Base-by-base conservation (phyloP, 1,140 invertebrate species). In the Drosophila cardini region DNA sequence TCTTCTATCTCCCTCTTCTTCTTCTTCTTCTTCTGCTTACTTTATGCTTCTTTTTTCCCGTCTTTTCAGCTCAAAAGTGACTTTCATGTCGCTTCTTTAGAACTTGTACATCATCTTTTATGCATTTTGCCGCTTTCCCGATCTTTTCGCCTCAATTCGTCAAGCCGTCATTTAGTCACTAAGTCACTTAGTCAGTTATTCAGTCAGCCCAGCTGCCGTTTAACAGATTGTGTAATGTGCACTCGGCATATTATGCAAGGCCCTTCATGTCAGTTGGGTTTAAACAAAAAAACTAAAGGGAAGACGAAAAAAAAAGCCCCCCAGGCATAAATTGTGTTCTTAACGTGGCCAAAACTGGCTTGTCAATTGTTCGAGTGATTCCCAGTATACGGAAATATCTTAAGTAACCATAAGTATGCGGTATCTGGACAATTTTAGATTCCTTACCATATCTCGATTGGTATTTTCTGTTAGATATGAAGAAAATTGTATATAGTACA, bases 41-140 rank as follows among this genome's bases (percentile, higher is more conserved):
- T 38, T 26, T 5, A 26, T 26, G 16, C 5, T 26, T 62, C 45
- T 36, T 50, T 8, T 36, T 55, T 43, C 36, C 68, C 63, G 50
- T 62, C 46, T 70, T 72, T 36, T 30, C 62, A 45, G 62, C 55
- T 50, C n/a, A n/a, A 64, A 48, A 48, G 60, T 72, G 63, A 53
- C 63, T 21, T 34, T 70, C 48, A 45, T 60, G 53, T 52, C 53
- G 70, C 65, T 74, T 70, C 72, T 74, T 74, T 63, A 70, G 72
- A 74, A 74, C 65, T 70, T 38, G 58, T 70, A 38, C 72, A 62
- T 70, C 72, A 74, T 70, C 65, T 74, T 73, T 69, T 73, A 62
- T 73, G 57, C 71, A 43, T 61, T 68, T 36, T 62, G 58, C 72
- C 57, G 65, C 65, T 74, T 57, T 70, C 43, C 67, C 63, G 72